A percentile compares a stretch with the other conserved stretches of the same genome.
phyloP scores from a whole-genome alignment of 2,113 vertebrate genomes.

The Phylloscopus trochilus region DNA sequence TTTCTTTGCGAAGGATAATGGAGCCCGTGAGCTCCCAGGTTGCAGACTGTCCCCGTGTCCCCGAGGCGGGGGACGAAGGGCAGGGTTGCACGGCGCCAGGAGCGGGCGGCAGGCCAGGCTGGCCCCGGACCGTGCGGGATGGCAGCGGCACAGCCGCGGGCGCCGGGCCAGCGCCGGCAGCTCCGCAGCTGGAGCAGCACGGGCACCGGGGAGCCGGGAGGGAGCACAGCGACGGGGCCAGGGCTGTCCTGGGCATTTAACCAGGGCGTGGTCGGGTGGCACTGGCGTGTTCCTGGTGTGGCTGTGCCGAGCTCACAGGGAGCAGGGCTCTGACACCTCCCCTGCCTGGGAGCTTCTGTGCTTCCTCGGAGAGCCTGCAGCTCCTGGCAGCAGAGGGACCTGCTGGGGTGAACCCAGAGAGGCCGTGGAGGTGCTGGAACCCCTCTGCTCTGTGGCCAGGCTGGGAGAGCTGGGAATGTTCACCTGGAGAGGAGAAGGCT shows the following conservation, averaged over 20 bases:
- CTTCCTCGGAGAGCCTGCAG: background rate
- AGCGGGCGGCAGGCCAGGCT: rapidly evolving
- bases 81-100: background rate
- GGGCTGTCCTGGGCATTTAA: background rate
- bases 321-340: background rate
- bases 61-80: background rate
- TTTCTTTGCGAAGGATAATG: background rate
- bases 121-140: background rate
- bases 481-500: rapidly evolving
- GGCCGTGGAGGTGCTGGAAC: background rate
- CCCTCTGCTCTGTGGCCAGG: background rate
- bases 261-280: background rate
- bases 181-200: background rate
- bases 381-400: background rate
- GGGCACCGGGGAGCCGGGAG: background rate
- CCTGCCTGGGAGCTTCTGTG: background rate
- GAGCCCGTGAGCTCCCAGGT: background rate
- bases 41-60: background rate
- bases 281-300: background rate
- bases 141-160: background rate
- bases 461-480: rapidly evolving
- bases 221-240: background rate
- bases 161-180: background rate
- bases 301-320: rapidly evolving
- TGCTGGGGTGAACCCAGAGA: background rate